A percentile compares a stretch with the other conserved stretches of the same genome.
These are phyloP conservation scores for Syritta pipiens DNA, from an alignment of 2,888 invertebrate genomes.

Conservation along the genomic window DNA sequence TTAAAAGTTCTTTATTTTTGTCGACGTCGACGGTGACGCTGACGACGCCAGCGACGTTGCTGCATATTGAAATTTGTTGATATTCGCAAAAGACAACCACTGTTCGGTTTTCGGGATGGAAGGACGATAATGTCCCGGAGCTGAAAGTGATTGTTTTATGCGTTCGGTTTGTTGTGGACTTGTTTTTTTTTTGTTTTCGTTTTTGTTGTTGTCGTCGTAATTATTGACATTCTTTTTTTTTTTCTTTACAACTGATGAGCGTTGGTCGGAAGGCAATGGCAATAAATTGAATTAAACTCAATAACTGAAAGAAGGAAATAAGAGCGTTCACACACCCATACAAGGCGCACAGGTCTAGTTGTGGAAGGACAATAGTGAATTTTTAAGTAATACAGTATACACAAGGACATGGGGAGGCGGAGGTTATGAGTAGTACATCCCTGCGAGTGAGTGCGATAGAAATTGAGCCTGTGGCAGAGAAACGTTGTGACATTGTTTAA, in stretches of 20 bases:
- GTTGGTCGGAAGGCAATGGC: constrained; percentile 33
- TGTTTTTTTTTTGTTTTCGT: neutral
- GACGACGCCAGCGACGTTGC: no score
- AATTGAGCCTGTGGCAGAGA: constrained; percentile 54
- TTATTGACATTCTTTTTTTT: constrained; percentile 64
- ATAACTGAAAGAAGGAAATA: constrained; percentile 46
- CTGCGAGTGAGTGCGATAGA: constrained; percentile 31
- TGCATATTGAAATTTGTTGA: constrained; percentile 41
- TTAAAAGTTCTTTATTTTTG: constrained; percentile 25
- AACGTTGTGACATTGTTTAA: constrained; percentile 64
- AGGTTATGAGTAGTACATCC: neutral
- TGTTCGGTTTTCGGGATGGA: neutral
- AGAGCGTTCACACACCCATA: no score
- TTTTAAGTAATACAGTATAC: constrained; percentile 51
- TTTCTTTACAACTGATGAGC: constrained; percentile 64
- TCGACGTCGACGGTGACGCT: neutral
- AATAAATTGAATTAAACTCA: constrained; percentile 65
- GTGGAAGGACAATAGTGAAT: constrained; percentile 27
- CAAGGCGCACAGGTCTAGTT: no score
- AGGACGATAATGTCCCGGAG: constrained; percentile 44
- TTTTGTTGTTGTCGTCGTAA: constrained; percentile 21
- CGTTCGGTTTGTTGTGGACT: constrained; percentile 23
- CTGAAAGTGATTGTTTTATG: constrained; percentile 58
- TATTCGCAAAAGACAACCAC: constrained; percentile 32
- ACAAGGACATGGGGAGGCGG: constrained; percentile 13